phyloP scores from a whole-genome alignment of 2,113 vertebrate genomes.

The Puma concolor region DNA sequence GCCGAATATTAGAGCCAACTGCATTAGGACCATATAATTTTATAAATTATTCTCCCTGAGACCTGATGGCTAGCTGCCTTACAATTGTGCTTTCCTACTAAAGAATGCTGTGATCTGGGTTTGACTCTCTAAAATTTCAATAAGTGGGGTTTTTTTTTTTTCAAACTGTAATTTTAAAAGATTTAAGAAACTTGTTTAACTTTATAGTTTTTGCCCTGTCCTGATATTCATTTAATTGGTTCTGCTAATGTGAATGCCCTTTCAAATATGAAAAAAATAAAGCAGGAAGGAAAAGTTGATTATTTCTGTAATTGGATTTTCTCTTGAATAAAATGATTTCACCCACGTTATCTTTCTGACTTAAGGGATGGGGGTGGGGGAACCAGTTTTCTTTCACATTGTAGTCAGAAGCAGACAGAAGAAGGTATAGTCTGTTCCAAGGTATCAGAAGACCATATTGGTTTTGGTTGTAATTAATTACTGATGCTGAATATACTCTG shows the following conservation, averaged over 20 bases:
- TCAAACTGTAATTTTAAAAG: constrained; percentile 75
- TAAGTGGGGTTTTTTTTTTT: neutral
- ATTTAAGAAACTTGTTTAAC: constrained; percentile 66
- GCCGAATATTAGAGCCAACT: neutral
- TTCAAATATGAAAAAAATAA: constrained; percentile 81
- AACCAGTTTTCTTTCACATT: constrained; percentile 57
- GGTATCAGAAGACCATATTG: constrained; percentile 74
- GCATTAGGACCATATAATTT: neutral
- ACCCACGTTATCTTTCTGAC: constrained; percentile 73
- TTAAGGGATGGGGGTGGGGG: constrained; percentile 28
- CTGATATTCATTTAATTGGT: constrained; percentile 78
- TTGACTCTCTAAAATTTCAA: constrained; percentile 72
- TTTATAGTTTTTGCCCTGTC: constrained; percentile 46
- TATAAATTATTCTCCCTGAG: constrained; percentile 28
- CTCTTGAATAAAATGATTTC: constrained; percentile 81
- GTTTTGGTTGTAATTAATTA: constrained; percentile 84
- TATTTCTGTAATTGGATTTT: constrained; percentile 83
- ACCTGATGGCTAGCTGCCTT: neutral
- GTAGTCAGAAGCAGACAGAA: constrained; percentile 64
- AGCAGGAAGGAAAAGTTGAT: constrained; percentile 79
- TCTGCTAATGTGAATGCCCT: constrained; percentile 74
- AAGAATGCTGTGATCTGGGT: constrained; percentile 44
- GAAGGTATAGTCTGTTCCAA: constrained; percentile 72
- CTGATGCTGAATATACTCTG: constrained; percentile 77
- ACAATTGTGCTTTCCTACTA: neutral